These are phyloP conservation scores for Chrysomallon squamiferum DNA, from an alignment of 1,140 invertebrate species.

Conservation along the genomic window DNA sequence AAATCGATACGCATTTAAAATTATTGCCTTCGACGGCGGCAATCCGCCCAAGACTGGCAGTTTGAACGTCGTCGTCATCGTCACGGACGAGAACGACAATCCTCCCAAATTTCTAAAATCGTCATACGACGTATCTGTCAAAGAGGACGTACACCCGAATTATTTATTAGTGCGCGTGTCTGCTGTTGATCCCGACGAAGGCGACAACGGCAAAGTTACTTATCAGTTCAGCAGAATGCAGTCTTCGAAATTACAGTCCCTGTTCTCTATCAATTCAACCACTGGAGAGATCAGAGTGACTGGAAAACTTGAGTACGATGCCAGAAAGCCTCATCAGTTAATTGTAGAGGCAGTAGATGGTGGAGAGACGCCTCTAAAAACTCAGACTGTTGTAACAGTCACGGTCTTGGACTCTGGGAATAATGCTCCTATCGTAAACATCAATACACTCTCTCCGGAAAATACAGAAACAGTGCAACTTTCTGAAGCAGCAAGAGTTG, in stretches of 20 bases:
- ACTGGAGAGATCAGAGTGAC: conserved; percentile 41
- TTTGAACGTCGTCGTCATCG: conserved; percentile 71
- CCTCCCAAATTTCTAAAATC: conserved; percentile 76
- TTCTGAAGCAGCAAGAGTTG: conserved; percentile 28
- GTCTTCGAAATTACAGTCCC: conserved; percentile 24
- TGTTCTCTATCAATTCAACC: conserved; percentile 35
- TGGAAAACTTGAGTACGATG: conserved; percentile 23
- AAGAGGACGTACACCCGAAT: conserved; percentile 24
- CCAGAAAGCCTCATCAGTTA: conserved; percentile 64
- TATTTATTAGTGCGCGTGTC: conserved; percentile 66
- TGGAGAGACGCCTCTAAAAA: conserved; percentile 86
- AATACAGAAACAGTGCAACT: conserved; percentile 68
- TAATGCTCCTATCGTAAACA: conserved; percentile 71
- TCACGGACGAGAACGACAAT: conserved; percentile 60
- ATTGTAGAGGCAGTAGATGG: conserved; percentile 94
- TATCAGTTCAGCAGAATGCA: conserved; percentile 73
- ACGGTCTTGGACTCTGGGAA: conserved; percentile 60
- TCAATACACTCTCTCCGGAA: conserved; percentile 29
- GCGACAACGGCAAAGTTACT: conserved; percentile 77
- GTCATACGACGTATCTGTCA: conserved; percentile 80
- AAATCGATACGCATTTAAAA: conserved; percentile 78
- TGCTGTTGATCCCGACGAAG: conserved; percentile 82
- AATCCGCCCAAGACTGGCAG: conserved; percentile 26
- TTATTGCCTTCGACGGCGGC: conserved; percentile 75
- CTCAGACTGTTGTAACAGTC: conserved; percentile 91